Conservation (phyloP, 2,888 invertebrate genomes). For the Agrotis clavis region DNA sequence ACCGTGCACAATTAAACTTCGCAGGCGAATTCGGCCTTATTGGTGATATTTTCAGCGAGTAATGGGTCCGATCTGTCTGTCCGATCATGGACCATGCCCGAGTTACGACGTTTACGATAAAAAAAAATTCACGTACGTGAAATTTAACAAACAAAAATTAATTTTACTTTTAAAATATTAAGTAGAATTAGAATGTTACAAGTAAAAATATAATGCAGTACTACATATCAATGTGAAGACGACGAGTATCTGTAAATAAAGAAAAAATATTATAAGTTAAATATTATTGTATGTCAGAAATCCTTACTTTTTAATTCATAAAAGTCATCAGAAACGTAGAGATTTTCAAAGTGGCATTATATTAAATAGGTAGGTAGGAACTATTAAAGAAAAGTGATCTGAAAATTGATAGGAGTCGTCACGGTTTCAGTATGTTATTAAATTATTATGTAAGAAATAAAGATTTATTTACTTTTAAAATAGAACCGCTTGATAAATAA, state of each 20-base stretch:
- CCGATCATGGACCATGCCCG: no score
- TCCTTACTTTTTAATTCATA: not conserved
- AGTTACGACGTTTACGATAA: no score
- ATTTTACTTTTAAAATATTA: no score
- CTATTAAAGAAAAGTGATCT: constrained; percentile 3
- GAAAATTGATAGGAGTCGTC: not conserved
- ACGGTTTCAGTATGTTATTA: constrained; percentile 15
- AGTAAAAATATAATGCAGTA: not conserved
- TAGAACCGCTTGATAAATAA: no score
- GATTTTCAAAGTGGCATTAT: not conserved
- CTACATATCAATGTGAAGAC: constrained; percentile 24
- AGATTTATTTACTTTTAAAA: not conserved
- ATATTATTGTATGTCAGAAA: not conserved
- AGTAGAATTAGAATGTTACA: not conserved
- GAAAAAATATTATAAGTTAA: constrained; percentile 7
- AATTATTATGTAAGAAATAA: not conserved
- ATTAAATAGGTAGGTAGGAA: no score
- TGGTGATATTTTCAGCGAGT: no score
- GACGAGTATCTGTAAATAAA: constrained; percentile 28
- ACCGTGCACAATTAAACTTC: no score
- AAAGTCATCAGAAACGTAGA: not conserved
- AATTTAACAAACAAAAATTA: no score
- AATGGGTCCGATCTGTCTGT: no score
- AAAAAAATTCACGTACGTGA: no score
- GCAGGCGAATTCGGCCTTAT: no score